Conservation (phyloP, 2,888 invertebrate species). For the Steromphala cineraria region DNA sequence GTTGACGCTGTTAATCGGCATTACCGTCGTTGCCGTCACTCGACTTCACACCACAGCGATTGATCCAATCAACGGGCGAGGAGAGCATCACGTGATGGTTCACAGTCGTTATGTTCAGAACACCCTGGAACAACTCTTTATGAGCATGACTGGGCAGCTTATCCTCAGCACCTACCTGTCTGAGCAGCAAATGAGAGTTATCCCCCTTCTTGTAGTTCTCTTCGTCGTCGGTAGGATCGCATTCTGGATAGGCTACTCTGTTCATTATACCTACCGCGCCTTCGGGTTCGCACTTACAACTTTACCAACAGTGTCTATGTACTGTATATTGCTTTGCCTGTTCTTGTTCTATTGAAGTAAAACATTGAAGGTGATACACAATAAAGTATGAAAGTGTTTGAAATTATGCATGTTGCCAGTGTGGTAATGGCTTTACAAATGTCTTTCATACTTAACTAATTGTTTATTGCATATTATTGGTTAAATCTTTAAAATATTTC, state of each 20-base stretch:
- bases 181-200: conserved; percentile 29
- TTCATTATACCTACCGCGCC: conserved; percentile 28
- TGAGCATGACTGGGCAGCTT: conserved; percentile 41
- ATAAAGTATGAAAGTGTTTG: too few relatives aligned
- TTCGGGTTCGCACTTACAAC: conserved; percentile 38
- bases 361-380: too few relatives aligned
- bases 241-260: conserved; percentile 43
- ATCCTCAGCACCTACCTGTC: conserved; percentile 41
- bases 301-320: conserved; percentile 23
- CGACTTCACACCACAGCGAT: conserved; percentile 39
- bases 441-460: too few relatives aligned
- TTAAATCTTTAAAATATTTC: too few relatives aligned
- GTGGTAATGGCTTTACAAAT: too few relatives aligned
- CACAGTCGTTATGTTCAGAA: conserved; percentile 36
- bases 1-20: too few relatives aligned
- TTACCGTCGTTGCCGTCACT: neutral
- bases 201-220: conserved; percentile 41
- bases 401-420: too few relatives aligned
- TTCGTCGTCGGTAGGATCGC: conserved; percentile 43
- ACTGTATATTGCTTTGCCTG: neutral
- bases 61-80: conserved; percentile 43
- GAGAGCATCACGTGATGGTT: conserved; percentile 36
- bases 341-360: neutral
- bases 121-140: conserved; percentile 45
- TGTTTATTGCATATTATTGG: too few relatives aligned